Conservation (phyloP, 2,888 invertebrate genomes). For the Eupithecia subumbrata region DNA sequence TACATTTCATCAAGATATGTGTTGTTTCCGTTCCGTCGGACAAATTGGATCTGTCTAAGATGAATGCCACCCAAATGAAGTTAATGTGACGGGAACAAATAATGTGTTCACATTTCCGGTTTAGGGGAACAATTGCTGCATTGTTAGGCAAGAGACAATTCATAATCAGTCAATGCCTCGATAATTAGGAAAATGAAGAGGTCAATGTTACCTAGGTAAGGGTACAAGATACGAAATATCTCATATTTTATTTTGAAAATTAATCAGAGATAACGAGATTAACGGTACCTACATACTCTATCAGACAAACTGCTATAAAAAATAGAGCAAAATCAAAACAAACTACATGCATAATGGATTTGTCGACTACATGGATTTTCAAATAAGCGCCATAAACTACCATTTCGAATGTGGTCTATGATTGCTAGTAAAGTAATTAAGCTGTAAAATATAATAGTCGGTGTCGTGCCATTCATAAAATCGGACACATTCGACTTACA, state of each 20-base stretch:
- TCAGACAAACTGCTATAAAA: neutral
- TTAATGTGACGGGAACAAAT: conserved; percentile 57
- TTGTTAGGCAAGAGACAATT: conserved; percentile 58
- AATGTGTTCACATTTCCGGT: conserved; percentile 54
- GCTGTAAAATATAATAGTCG: conserved; percentile 22
- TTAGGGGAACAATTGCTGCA: conserved; percentile 60
- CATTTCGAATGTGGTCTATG: conserved; percentile 13
- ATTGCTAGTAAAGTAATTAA: conserved; percentile 31
- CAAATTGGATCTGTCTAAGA: conserved; percentile 45
- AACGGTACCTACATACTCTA: neutral
- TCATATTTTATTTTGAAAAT: neutral
- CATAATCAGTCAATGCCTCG: conserved; percentile 59
- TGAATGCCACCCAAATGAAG: conserved; percentile 49
- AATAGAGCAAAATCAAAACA: neutral
- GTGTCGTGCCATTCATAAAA: conserved; percentile 36
- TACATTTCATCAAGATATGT: conserved; percentile 31
- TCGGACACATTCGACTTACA: conserved; percentile 32
- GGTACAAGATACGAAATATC: neutral
- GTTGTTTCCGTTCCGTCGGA: conserved; percentile 31
- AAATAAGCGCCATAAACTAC: conserved; percentile 29
- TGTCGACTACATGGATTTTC: neutral
- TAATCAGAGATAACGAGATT: neutral
- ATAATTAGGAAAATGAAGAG: conserved; percentile 55
- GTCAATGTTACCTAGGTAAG: conserved; percentile 25
- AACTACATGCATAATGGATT: neutral